Evolutionary conservation across 2,888 invertebrate species (phyloP), one percentile per base, ranked within the genome.

Genomic region (Aphodius sticticus): DNA sequence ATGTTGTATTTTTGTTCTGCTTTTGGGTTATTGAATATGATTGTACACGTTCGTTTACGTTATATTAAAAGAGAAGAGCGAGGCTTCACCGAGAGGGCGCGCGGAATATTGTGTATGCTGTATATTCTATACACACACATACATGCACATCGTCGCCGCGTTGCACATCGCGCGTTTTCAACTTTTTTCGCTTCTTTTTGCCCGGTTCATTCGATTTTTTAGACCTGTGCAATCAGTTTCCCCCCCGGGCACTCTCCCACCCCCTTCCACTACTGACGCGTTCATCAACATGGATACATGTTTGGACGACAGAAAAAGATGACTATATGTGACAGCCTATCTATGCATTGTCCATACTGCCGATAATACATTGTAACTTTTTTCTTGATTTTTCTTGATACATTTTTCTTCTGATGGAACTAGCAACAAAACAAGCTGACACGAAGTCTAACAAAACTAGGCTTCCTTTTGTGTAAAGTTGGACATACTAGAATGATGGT

Each of bases 1-100:
- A 85, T 84, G 86, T 85, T 84, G 84, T 84, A 86, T 86, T 87
- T 86, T 85, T 85, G 85, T 86, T 84, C 86, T 83, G 84, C 86
- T 85, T 85, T 86, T 79, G 75, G 74, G 77, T 81, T 79, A 81
- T 81, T 81, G 79, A 81, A 81, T 79, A 81, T 81, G 79, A 81
- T 81, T 81, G 81, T 81, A 76, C 70, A 36, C 77, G 79, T 78
- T 76, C 78, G 70, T 78, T 78, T 78, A 74, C 71, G 78, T 78
- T 35, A 78, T 38, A 71, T 38, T 71, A 16, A 78, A 78, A 78
- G 36, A 70, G 70, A 78, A 78, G 70, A 70, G 70, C n/a, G 37
- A 35, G 74, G 37, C 16, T 35, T n/a, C 74, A 26, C 26, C 71
- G n/a, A 53, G 53, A 53, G 53, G 12, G 53, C 26, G 26, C 3